Evolutionary conservation across 1,140 invertebrate genomes (phyloP).

Genomic region (Kradibia gibbosae): DNA sequence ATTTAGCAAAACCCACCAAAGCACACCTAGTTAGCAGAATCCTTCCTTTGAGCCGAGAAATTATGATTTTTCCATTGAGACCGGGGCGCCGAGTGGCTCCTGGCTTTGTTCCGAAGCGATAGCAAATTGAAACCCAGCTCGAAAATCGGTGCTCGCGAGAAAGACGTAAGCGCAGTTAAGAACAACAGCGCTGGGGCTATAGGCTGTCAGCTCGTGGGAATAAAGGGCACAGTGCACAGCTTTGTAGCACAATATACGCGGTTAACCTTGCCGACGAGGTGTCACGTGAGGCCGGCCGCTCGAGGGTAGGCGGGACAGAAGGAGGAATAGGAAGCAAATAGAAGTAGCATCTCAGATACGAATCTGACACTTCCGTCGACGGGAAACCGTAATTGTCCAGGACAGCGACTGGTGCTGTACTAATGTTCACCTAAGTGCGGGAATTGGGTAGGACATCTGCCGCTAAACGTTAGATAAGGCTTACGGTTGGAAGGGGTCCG

Average conservation of each 20-base stretch:
- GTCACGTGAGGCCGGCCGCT: not conserved
- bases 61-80: not conserved
- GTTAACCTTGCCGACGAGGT: not conserved
- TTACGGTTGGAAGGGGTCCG: not conserved
- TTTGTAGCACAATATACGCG: not conserved
- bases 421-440: conserved; percentile 27
- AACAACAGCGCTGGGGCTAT: not conserved
- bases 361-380: conserved; percentile 63
- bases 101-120: not conserved
- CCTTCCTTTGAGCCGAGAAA: no score
- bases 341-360: conserved; percentile 64
- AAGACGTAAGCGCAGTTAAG: not conserved
- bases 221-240: not conserved
- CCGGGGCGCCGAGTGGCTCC: no score
- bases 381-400: conserved; percentile 39
- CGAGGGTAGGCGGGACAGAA: not conserved
- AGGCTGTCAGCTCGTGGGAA: not conserved
- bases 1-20: not conserved
- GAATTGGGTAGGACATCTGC: conserved; percentile 49
- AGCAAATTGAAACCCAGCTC: not conserved
- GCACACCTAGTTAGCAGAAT: no score
- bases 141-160: not conserved
- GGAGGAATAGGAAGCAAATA: conserved; percentile 55
- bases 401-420: not conserved
- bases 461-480: conserved; percentile 52